Evolutionary conservation across 2,888 invertebrate genomes (phyloP).

Genomic region (Isoperla grammatica): DNA sequence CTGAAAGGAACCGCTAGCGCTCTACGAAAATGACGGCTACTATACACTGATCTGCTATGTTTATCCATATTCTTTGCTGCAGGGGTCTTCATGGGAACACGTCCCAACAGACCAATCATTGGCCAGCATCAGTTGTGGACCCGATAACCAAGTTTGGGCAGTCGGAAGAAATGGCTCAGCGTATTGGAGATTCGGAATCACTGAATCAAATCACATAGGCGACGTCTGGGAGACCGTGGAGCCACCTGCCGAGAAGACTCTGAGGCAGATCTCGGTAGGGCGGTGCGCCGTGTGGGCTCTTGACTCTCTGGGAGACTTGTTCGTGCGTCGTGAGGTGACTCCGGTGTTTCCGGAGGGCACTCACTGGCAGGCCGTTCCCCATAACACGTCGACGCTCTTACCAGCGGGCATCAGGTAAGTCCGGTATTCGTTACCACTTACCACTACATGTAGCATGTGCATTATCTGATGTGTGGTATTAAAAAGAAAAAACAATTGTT

Average conservation of each 20-base stretch:
- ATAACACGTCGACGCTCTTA: conserved; percentile 41
- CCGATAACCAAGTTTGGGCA: conserved; percentile 71
- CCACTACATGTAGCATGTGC: conserved; percentile 37
- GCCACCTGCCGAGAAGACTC: conserved; percentile 55
- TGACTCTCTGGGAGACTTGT: conserved; percentile 64
- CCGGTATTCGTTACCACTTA: background rate
- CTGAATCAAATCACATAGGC: conserved; percentile 59
- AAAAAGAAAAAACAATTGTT: no score
- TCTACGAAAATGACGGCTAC: no score
- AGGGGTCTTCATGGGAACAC: conserved; percentile 76
- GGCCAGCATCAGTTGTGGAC: conserved; percentile 66
- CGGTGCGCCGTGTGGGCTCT: conserved; percentile 72
- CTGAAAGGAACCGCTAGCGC: no score
- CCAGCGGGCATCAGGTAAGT: no score
- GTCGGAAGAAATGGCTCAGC: conserved; percentile 81
- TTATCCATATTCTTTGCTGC: conserved; percentile 30
- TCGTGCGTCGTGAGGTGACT: conserved; percentile 72
- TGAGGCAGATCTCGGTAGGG: conserved; percentile 72
- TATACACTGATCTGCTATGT: background rate
- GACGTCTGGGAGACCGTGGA: conserved; percentile 77
- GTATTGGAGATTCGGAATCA: conserved; percentile 73
- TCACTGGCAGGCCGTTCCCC: conserved; percentile 65
- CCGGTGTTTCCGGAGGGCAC: conserved; percentile 74
- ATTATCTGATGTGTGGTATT: no score
- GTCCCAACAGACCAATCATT: conserved; percentile 75